Percentiles rank a stretch among this genome's conserved stretches.
phyloP scores from a whole-genome alignment of 2,113 vertebrate species.

The Odontophorus gujanensis region DNA sequence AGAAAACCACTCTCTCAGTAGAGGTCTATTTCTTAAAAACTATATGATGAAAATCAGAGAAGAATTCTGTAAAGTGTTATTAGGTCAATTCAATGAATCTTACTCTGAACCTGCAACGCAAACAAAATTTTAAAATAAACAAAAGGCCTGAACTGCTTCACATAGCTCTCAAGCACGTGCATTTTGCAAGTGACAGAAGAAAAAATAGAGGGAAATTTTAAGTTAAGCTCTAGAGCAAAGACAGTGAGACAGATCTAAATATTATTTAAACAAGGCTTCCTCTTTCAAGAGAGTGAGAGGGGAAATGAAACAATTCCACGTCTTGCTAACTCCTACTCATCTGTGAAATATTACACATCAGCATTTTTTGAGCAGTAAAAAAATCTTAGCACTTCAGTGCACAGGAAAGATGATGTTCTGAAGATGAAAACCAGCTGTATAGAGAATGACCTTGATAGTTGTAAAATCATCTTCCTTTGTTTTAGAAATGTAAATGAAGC shows the following conservation, averaged over 20 bases:
- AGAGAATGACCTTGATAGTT: background rate
- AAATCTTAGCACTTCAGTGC: background rate
- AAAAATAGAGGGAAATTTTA: background rate
- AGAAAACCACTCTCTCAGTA: background rate
- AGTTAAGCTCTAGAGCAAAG: background rate
- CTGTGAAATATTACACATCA: background rate
- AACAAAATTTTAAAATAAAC: background rate
- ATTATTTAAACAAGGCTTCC: background rate
- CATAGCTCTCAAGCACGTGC: background rate
- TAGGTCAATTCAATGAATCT: background rate
- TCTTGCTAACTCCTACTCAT: background rate
- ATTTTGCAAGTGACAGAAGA: background rate
- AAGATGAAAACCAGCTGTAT: background rate
- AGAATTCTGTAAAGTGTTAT: background rate
- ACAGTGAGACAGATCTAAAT: background rate
- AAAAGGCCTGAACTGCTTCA: background rate
- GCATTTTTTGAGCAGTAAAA: background rate
- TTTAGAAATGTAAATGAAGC: background rate
- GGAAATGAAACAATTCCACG: background rate
- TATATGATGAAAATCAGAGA: background rate
- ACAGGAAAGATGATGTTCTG: background rate
- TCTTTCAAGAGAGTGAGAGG: background rate
- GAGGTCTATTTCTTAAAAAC: background rate
- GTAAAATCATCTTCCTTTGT: background rate
- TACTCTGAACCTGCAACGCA: background rate